Evolutionary conservation across 1,140 invertebrate genomes (phyloP).

Genomic region (Anastatus disparis): DNA sequence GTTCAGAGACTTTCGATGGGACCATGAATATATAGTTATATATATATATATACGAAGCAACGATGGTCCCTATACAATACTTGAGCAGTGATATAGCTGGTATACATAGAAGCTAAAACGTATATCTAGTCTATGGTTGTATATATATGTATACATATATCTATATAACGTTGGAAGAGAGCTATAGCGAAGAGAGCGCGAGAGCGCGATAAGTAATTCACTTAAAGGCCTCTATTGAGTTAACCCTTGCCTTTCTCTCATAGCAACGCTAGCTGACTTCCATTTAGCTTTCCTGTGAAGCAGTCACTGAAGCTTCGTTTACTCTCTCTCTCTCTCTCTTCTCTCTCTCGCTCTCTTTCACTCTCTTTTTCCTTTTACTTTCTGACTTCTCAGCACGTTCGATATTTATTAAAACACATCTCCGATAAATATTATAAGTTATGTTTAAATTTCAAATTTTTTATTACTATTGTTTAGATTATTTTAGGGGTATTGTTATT

Average conservation of each 20-base stretch:
- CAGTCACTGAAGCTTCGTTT: conserved; percentile 48
- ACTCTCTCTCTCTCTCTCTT: conserved; percentile 43
- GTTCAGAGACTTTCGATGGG: neutral
- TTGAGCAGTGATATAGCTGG: neutral
- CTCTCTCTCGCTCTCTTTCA: neutral
- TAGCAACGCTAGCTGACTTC: conserved; percentile 52
- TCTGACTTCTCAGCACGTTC: neutral
- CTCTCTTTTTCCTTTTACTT: neutral
- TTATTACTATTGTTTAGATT: too few species aligned
- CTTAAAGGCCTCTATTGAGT: conserved; percentile 66
- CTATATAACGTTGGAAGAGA: too few species aligned
- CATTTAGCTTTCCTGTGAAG: conserved; percentile 58
- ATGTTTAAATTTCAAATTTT: too few species aligned
- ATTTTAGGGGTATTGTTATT: too few species aligned
- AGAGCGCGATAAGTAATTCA: conserved; percentile 66
- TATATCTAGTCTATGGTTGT: too few species aligned
- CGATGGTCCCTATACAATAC: neutral
- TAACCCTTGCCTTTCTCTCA: conserved; percentile 66
- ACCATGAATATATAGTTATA: conserved; percentile 39
- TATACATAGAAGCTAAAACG: conserved; percentile 54
- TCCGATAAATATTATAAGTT: too few species aligned
- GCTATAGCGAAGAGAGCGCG: too few species aligned
- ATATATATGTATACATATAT: too few species aligned
- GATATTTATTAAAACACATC: conserved; percentile 3
- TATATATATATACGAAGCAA: too few species aligned